Percentiles rank a stretch among this genome's conserved stretches.
phyloP scores from a whole-genome alignment of 2,113 vertebrate genomes.

The Marcusenius ussheri region DNA sequence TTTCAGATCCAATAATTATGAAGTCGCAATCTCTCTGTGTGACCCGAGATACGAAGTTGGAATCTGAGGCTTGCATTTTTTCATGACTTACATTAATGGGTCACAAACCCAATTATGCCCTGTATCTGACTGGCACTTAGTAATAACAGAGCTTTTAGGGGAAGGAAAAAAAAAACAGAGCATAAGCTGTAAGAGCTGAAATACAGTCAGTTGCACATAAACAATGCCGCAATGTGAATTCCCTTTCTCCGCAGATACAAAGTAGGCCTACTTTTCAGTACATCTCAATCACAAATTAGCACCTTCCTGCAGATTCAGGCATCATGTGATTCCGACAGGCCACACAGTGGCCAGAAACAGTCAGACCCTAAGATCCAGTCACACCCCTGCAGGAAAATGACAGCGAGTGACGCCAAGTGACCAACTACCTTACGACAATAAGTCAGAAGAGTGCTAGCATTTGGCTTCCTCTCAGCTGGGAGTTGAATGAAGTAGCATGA shows the following conservation, averaged over 20 bases:
- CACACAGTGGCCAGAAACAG: background rate
- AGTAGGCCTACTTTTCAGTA: background rate
- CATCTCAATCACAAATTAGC: background rate
- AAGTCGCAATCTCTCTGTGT: background rate
- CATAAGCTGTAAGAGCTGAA: background rate
- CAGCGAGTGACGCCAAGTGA: background rate
- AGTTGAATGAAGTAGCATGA: background rate
- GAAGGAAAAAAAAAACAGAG: too few species aligned
- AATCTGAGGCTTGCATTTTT: background rate
- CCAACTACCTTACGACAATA: background rate
- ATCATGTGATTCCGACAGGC: background rate
- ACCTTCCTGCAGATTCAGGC: background rate
- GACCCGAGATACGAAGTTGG: background rate
- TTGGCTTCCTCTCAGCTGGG: background rate
- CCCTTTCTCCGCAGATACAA: background rate
- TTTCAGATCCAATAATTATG: background rate
- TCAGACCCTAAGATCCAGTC: background rate
- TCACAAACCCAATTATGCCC: background rate
- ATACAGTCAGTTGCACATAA: background rate
- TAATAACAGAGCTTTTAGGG: background rate
- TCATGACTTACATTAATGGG: background rate
- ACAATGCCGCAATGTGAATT: background rate
- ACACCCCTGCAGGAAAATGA: background rate
- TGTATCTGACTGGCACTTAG: background rate
- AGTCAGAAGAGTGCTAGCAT: background rate